A percentile compares a stretch with the other conserved stretches of the same genome.
Evolutionary conservation across 2,113 vertebrate species (phyloP).

Genomic region (Onychostoma macrolepis): DNA sequence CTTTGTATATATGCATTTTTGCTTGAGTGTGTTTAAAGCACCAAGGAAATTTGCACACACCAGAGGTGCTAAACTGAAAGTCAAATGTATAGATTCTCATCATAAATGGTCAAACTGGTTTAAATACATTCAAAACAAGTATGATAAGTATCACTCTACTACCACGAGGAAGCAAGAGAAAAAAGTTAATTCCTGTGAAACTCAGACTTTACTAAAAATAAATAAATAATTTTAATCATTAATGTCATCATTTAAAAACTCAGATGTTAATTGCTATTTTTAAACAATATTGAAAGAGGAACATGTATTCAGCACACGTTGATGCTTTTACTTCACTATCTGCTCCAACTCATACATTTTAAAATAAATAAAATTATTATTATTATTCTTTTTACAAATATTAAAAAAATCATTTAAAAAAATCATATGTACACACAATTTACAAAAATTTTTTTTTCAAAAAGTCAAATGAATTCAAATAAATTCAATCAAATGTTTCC

Average conservation of each 20-base stretch:
- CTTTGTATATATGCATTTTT: not conserved
- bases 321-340: not conserved
- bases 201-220: not conserved
- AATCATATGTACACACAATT: no score
- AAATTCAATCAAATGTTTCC: not conserved
- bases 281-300: not conserved
- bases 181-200: not conserved
- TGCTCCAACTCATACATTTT: not conserved
- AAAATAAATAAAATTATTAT: no score
- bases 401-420: no score
- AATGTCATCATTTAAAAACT: not conserved
- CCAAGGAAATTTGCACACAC: not conserved
- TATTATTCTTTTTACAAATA: no score
- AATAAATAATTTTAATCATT: not conserved
- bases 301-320: not conserved
- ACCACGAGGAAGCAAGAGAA: not conserved
- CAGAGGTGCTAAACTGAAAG: not conserved
- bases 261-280: not conserved
- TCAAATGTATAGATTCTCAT: not conserved
- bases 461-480: not conserved
- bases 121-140: not conserved
- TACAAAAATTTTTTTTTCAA: no score
- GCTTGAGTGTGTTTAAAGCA: not conserved
- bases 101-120: not conserved
- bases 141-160: not conserved